Evolutionary conservation across 2,113 vertebrate genomes (phyloP), one percentile per base, ranked within the genome.

Genomic region (Lathamus discolor): DNA sequence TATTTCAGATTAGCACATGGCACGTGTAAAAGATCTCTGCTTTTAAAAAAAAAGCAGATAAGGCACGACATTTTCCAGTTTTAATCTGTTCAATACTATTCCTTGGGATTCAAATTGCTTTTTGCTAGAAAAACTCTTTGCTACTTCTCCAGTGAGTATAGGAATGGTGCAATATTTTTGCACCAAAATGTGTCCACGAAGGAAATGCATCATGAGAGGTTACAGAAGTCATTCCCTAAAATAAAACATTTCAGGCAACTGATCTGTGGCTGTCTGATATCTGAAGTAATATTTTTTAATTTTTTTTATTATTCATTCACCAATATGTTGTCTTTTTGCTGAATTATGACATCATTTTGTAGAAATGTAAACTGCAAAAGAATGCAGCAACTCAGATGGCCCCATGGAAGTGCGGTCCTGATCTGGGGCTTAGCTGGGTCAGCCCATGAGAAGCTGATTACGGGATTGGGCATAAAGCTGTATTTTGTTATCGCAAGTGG

Each of bases 401-500:
- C 59, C 37, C 67, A 19, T 1, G 3, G 80, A 79, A 96, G 46
- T 37, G 0, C 0, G 27, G 88, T 79, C 66, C 83, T 73, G 86
- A 87, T 63, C 54, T 3, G 0, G 70, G 77, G 74, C 46, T 94
- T 84, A 91, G 86, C 83, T 79, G 88, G 93, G 83, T 61, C 92
- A 88, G 90, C 66, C 93, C 78, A 0, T 69, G 86, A 91, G 95
- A 93, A 91, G 84, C 89, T 92, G 93, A 62, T 92, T 82, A 91
- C 1, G 0, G 66, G 90, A 78, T 55, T 76, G 86, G 86, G 66
- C 6, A 4, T 62, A 85, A 72, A 93, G 69, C 88, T 79, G 74
- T 17, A 5, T 66, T 62, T 94, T 87, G 83, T 83, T 10, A 11
- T 10, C 17, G 77, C 70, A 8, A 76, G 67, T 18, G 68, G 77